phyloP scores from a whole-genome alignment of 1,140 invertebrate species.

The Macrobrachium nipponense region DNA sequence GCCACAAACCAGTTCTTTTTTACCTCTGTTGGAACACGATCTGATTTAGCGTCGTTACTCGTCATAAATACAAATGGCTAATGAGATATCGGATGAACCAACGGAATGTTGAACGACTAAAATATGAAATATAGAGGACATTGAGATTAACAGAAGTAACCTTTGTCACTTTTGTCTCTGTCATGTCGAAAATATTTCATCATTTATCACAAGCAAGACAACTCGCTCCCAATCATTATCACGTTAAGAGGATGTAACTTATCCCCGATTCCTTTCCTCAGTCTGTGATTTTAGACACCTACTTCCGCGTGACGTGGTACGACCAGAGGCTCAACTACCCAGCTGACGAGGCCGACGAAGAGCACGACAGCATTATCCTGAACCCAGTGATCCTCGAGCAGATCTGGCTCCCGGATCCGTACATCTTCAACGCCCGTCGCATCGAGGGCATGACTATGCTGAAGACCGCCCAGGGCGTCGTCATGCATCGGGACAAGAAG shows the following conservation, averaged over 20 bases:
- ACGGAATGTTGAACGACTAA: too few relatives aligned
- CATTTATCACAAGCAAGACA: neutral
- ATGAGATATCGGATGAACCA: too few relatives aligned
- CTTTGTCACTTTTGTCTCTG: too few relatives aligned
- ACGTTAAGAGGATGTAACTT: neutral
- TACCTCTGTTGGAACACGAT: too few relatives aligned
- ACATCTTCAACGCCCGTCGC: conserved; percentile 38
- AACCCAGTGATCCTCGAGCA: conserved; percentile 29
- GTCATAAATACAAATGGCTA: too few relatives aligned
- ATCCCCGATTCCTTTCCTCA: neutral
- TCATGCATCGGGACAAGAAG: conserved; percentile 1
- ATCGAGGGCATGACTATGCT: conserved; percentile 10
- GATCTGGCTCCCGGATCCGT: conserved; percentile 40
- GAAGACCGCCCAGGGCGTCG: conserved; percentile 33
- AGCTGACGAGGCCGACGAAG: neutral
- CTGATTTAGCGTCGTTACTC: too few relatives aligned
- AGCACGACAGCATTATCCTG: neutral
- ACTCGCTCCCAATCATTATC: neutral
- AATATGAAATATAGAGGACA: too few relatives aligned
- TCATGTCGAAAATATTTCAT: too few relatives aligned
- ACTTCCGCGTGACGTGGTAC: conserved; percentile 27
- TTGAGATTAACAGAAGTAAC: too few relatives aligned
- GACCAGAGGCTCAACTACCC: conserved; percentile 41
- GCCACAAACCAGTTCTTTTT: too few relatives aligned
- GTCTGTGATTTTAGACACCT: conserved; percentile 32